These are phyloP conservation scores for Diorhabda carinulata DNA, from an alignment of 1,140 invertebrate species.

Conservation along the genomic window DNA sequence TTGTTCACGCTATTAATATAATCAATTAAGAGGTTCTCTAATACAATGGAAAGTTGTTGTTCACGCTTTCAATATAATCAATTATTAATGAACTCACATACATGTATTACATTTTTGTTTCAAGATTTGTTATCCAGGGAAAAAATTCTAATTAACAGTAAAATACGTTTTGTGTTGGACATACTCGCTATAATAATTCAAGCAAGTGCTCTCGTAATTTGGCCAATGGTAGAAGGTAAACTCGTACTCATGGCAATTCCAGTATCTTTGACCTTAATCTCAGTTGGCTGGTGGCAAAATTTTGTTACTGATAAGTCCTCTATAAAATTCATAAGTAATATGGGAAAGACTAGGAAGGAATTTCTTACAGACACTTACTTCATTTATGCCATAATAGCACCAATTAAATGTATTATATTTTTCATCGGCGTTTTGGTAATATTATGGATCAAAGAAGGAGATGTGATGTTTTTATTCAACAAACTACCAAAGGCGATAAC, in stretches of 20 bases:
- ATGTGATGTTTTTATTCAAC: constrained; percentile 55
- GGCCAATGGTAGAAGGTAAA: constrained; percentile 56
- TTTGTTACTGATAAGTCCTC: constrained; percentile 58
- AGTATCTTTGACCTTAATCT: constrained; percentile 65
- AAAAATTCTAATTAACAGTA: neutral
- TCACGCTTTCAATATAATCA: too few species aligned
- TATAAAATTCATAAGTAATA: constrained; percentile 45
- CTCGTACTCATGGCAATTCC: constrained; percentile 60
- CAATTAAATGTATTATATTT: constrained; percentile 65
- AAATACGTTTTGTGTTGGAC: constrained; percentile 49
- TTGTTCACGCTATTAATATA: too few species aligned
- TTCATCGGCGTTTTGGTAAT: constrained; percentile 56
- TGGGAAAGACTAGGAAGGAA: constrained; percentile 55
- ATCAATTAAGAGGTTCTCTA: too few species aligned
- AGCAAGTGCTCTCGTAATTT: constrained; percentile 61
- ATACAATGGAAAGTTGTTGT: too few species aligned
- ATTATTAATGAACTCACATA: neutral
- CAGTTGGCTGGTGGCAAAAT: constrained; percentile 83
- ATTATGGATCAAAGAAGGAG: constrained; percentile 53
- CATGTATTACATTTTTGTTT: neutral
- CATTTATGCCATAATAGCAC: constrained; percentile 64
- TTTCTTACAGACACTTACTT: constrained; percentile 63
- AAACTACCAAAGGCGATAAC: constrained; percentile 50
- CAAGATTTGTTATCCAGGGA: constrained; percentile 8
- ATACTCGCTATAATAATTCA: constrained; percentile 57